Evolutionary conservation across 2,113 vertebrate species (phyloP).

Genomic region (Oreochromis aureus): DNA sequence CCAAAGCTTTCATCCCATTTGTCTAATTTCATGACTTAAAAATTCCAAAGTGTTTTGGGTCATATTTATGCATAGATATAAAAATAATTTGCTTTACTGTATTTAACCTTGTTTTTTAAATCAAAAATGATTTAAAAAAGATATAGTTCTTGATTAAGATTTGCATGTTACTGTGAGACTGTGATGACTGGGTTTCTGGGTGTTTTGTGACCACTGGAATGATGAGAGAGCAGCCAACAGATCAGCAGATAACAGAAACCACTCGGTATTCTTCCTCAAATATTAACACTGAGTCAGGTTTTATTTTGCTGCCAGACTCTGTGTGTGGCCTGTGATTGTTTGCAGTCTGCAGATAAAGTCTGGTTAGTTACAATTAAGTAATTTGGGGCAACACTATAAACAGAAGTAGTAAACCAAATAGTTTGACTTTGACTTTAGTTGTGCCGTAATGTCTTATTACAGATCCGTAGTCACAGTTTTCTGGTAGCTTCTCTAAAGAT

Average conservation of each 20-base stretch:
- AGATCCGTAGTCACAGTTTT: not conserved
- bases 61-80: not conserved
- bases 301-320: not conserved
- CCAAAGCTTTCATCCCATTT: not conserved
- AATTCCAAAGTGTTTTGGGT: not conserved
- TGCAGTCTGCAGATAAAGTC: not conserved
- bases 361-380: not conserved
- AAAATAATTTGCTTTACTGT: not conserved
- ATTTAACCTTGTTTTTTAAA: not conserved
- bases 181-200: not conserved
- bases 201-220: not conserved
- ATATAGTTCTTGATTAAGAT: not conserved
- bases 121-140: too few species aligned
- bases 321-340: not conserved
- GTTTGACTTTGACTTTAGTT: not conserved
- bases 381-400: not conserved
- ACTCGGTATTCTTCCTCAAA: not conserved
- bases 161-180: not conserved
- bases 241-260: not conserved
- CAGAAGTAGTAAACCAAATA: not conserved
- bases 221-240: not conserved
- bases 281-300: not conserved
- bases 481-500: not conserved
- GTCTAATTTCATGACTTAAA: not conserved
- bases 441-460: not conserved